phyloP scores from a whole-genome alignment of 2,888 invertebrate genomes.

The Cerastis rubricosa region DNA sequence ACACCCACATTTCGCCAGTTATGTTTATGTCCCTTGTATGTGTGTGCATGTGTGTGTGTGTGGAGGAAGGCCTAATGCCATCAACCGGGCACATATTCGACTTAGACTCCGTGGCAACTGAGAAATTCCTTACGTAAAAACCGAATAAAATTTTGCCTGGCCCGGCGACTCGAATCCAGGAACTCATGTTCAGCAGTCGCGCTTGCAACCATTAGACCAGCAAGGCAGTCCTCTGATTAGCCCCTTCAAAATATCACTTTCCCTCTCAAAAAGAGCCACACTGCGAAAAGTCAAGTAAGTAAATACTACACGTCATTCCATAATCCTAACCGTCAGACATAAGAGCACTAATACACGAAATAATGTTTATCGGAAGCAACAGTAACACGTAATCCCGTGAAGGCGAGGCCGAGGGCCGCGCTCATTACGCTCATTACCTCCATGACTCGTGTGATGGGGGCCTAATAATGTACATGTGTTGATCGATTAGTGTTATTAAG shows the following conservation, averaged over 20 bases:
- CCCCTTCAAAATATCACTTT: not conserved
- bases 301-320: conserved; percentile 12
- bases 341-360: conserved; percentile 74
- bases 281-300: conserved; percentile 20
- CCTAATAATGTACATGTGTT: conserved; percentile 72
- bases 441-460: conserved; percentile 71
- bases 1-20: too few relatives aligned
- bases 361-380: conserved; percentile 80
- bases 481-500: conserved; percentile 60
- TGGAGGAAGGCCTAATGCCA: too few relatives aligned
- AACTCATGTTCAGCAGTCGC: too few relatives aligned
- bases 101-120: too few relatives aligned
- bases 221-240: not conserved
- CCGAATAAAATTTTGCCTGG: too few relatives aligned
- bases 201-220: too few relatives aligned
- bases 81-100: too few relatives aligned
- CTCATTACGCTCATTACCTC: conserved; percentile 78
- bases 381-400: conserved; percentile 78
- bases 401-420: conserved; percentile 66
- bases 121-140: too few relatives aligned
- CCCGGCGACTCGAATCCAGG: too few relatives aligned
- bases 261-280: not conserved
- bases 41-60: too few relatives aligned
- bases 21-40: too few relatives aligned
- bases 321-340: conserved; percentile 56